A percentile compares a stretch with the other conserved stretches of the same genome.
These are phyloP conservation scores for Hydractinia echinata DNA, from an alignment of 30 jellyfish, hydroid and myxozoan species.

Conservation along the genomic window DNA sequence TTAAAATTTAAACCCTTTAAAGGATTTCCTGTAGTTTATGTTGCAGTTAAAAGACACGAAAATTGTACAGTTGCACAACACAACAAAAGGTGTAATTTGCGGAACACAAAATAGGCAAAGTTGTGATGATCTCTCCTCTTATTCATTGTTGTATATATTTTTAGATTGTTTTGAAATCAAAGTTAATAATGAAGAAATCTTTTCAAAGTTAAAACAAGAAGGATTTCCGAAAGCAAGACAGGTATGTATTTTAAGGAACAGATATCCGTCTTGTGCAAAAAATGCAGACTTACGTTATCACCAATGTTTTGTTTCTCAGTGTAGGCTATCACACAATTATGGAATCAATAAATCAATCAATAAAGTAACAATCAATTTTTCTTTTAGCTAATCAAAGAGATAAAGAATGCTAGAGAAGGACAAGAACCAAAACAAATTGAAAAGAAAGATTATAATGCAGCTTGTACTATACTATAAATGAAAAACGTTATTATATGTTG, in stretches of 20 bases:
- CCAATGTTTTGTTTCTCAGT: background rate
- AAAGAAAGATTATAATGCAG: constrained; percentile 3
- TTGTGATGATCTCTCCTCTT: no score
- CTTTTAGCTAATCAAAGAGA: constrained; percentile 9
- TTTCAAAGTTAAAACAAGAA: constrained; percentile 12
- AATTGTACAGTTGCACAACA: no score
- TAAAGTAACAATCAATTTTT: background rate
- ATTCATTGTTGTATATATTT: background rate
- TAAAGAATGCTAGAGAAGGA: constrained; percentile 7
- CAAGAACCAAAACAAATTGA: background rate
- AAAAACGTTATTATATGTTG: background rate
- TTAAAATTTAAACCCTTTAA: no score
- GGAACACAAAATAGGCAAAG: no score
- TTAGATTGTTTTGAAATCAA: constrained; percentile 17
- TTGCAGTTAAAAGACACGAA: no score
- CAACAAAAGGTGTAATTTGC: no score
- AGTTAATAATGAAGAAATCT: background rate
- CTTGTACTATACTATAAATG: background rate
- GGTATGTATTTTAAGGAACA: background rate
- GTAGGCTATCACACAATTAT: background rate
- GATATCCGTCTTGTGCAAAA: background rate
- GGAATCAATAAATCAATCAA: background rate
- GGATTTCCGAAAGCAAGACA: constrained; percentile 14
- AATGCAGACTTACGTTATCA: no score
- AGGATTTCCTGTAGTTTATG: no score